Evolutionary conservation across 2,113 vertebrate species (phyloP).

Genomic region (Cervus canadensis): DNA sequence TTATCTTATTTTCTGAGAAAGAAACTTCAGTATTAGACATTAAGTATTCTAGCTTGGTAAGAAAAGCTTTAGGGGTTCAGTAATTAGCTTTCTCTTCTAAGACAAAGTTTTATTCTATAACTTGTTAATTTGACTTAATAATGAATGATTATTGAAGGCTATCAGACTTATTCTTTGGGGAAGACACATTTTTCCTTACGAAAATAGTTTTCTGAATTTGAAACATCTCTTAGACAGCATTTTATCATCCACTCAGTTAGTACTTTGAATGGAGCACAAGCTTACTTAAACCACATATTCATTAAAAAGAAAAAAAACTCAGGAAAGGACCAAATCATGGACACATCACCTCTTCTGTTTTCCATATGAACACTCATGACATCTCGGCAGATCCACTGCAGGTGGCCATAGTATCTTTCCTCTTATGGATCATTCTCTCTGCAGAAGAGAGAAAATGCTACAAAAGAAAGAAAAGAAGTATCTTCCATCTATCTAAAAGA

Average conservation of each 20-base stretch:
- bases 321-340: background rate
- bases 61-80: conserved; percentile 29
- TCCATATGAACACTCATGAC: background rate
- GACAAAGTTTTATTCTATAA: conserved; percentile 21
- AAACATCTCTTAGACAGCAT: background rate
- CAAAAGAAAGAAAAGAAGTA: background rate
- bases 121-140: conserved; percentile 27
- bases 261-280: background rate
- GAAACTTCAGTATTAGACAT: background rate
- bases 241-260: background rate
- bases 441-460: background rate
- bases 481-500: background rate
- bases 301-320: background rate
- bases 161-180: background rate
- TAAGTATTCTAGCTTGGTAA: conserved; percentile 36
- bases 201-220: conserved; percentile 12
- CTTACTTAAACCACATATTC: background rate
- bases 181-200: background rate
- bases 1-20: conserved; percentile 48
- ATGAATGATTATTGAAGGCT: conserved; percentile 10
- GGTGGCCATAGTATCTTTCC: background rate
- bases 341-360: background rate
- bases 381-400: background rate
- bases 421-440: background rate
- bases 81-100: conserved; percentile 49